These are phyloP conservation scores for Notothenia rossii DNA, from an alignment of 2,113 vertebrate genomes.

Conservation along the genomic window DNA sequence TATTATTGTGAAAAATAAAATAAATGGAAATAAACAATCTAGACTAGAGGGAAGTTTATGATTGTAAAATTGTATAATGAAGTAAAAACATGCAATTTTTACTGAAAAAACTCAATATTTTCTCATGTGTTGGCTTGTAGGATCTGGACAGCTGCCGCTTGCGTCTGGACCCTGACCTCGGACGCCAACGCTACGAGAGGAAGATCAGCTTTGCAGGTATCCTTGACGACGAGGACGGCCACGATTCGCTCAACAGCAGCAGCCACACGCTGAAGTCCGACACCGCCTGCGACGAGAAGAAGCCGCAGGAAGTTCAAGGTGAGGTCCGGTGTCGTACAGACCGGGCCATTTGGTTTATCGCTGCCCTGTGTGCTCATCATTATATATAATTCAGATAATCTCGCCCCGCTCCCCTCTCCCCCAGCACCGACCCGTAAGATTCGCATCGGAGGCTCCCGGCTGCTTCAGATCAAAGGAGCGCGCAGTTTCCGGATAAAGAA, in stretches of 20 bases:
- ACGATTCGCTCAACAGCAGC: slow-evolving; percentile 98
- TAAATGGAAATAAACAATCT: too few relatives aligned
- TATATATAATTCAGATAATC: slow-evolving; percentile 29
- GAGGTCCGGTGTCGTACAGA: not conserved
- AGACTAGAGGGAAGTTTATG: not conserved
- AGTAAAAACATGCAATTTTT: not conserved
- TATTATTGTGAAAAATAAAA: not conserved
- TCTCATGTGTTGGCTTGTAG: slow-evolving; percentile 72
- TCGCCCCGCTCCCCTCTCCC: slow-evolving; percentile 25
- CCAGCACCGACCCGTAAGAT: slow-evolving; percentile 94
- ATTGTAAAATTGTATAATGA: not conserved
- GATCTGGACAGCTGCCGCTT: slow-evolving; percentile 95
- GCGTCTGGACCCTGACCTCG: slow-evolving; percentile 94
- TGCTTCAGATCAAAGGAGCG: slow-evolving; percentile 99
- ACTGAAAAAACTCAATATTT: not conserved
- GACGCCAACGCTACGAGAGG: slow-evolving; percentile 96
- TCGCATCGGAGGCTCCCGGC: slow-evolving; percentile 95
- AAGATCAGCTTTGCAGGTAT: slow-evolving; percentile 99
- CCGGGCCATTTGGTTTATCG: fast-evolving
- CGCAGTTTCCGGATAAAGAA: slow-evolving; percentile 99
- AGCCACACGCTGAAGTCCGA: slow-evolving; percentile 99
- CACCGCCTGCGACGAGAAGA: slow-evolving; percentile 94
- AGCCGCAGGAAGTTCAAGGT: slow-evolving; percentile 86
- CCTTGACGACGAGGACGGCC: slow-evolving; percentile 96
- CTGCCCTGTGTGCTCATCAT: not conserved